A percentile compares a stretch with the other conserved stretches of the same genome.
These are phyloP conservation scores for Chelmon rostratus DNA, from an alignment of 2,797 vertebrate species.

Conservation along the genomic window DNA sequence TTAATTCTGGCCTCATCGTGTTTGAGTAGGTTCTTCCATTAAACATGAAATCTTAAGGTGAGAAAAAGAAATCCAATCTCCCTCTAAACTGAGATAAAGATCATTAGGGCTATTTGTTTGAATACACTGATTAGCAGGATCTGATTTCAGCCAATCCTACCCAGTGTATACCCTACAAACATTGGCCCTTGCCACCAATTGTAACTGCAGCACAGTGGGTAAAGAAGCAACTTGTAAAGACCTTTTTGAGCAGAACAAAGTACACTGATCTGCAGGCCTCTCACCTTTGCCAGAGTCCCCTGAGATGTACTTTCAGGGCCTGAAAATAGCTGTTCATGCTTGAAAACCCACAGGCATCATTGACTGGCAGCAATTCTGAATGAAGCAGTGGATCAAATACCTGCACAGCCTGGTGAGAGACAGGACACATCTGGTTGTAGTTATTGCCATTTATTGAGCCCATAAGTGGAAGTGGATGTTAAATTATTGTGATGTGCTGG, in stretches of 20 bases:
- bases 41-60: not conserved
- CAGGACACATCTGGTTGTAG: not conserved
- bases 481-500: not conserved
- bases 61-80: not conserved
- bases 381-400: not conserved
- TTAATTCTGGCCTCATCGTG: not conserved
- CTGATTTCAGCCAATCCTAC: not conserved
- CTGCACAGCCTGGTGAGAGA: not conserved
- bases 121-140: not conserved
- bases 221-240: constrained; percentile 2
- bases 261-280: not conserved
- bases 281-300: not conserved
- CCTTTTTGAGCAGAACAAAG: not conserved
- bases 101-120: not conserved
- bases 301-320: not conserved
- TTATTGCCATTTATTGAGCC: not conserved
- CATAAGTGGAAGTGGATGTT: not conserved
- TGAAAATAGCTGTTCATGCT: constrained; percentile 16
- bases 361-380: not conserved
- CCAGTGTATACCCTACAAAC: not conserved
- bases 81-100: not conserved
- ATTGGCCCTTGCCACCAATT: not conserved
- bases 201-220: not conserved
- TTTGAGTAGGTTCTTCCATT: not conserved
- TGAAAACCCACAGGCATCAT: constrained; percentile 36